Percentiles rank a stretch among this genome's conserved stretches.
phyloP scores from a whole-genome alignment of 2,888 invertebrate species.

The Hartigia nigra region DNA sequence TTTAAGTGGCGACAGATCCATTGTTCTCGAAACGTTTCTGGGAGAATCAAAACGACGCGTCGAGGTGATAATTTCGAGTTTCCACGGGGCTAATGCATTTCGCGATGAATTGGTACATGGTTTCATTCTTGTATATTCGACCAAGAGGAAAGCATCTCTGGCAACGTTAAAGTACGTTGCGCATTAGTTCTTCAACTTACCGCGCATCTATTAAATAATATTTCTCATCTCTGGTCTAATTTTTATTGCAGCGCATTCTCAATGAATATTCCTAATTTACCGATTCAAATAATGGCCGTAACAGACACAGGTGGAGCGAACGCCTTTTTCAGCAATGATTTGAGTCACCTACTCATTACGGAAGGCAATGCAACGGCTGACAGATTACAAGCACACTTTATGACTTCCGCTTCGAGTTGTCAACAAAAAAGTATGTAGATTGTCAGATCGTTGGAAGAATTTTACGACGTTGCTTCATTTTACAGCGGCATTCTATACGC shows the following conservation, averaged over 20 bases:
- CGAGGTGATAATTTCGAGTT: constrained; percentile 93
- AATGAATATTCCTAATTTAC: constrained; percentile 91
- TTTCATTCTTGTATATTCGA: constrained; percentile 93
- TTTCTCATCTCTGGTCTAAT: not conserved
- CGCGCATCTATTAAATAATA: not conserved
- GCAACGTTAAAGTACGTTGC: constrained; percentile 85
- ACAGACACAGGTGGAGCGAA: constrained; percentile 90
- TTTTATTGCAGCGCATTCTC: constrained; percentile 82
- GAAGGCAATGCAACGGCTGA: constrained; percentile 95
- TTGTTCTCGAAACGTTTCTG: constrained; percentile 91
- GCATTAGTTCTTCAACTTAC: not conserved
- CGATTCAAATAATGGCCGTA: constrained; percentile 93
- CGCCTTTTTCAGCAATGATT: constrained; percentile 90
- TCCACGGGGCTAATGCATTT: constrained; percentile 93
- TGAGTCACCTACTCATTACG: constrained; percentile 89
- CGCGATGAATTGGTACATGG: constrained; percentile 94
- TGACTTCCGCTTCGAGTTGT: constrained; percentile 87
- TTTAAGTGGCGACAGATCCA: constrained; percentile 85
- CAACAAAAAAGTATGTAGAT: constrained; percentile 82
- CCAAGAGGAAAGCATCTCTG: constrained; percentile 93
- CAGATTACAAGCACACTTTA: constrained; percentile 88
- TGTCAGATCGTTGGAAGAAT: not conserved
- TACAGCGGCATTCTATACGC: constrained; percentile 91
- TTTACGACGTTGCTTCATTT: constrained; percentile 29
- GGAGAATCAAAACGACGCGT: constrained; percentile 90